Conservation (phyloP, 2,888 invertebrate species). For the Andrena chrysosceles region DNA sequence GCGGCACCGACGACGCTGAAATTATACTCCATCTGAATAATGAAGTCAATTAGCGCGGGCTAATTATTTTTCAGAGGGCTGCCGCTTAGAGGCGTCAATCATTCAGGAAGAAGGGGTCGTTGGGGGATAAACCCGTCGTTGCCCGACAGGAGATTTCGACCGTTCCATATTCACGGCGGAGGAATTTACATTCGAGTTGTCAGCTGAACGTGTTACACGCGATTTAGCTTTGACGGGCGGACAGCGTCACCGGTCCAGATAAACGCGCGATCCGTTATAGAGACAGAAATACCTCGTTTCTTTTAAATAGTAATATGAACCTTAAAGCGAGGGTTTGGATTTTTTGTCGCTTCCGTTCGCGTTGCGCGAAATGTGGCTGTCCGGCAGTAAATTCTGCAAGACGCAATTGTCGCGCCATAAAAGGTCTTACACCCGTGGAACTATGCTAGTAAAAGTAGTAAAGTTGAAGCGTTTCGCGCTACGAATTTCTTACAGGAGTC, state of each 20-base stretch:
- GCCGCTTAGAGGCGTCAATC: slow-evolving; percentile 57
- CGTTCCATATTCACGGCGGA: slow-evolving; percentile 64
- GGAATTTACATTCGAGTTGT: slow-evolving; percentile 69
- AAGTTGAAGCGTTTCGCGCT: slow-evolving; percentile 44
- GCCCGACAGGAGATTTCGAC: slow-evolving; percentile 55
- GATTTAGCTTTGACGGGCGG: slow-evolving; percentile 53
- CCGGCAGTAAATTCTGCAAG: slow-evolving; percentile 32
- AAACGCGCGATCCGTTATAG: slow-evolving; percentile 15
- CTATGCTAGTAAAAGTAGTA: slow-evolving; percentile 40
- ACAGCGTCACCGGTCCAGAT: slow-evolving; percentile 26
- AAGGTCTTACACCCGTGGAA: slow-evolving; percentile 44
- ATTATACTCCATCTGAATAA: slow-evolving; percentile 60
- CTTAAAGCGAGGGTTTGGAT: no score
- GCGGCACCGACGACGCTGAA: neutral
- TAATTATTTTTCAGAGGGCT: slow-evolving; percentile 60
- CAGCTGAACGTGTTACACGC: slow-evolving; percentile 51
- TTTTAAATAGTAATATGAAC: no score
- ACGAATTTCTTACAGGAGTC: slow-evolving; percentile 57
- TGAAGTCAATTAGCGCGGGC: slow-evolving; percentile 61
- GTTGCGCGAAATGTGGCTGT: neutral
- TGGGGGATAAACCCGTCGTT: slow-evolving; percentile 26
- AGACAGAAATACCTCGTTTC: neutral
- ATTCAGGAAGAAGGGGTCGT: slow-evolving; percentile 33
- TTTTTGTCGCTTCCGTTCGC: neutral
- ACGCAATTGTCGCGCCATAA: slow-evolving; percentile 48